These are phyloP conservation scores for Thyatira batis DNA, from an alignment of 2,888 invertebrate genomes.

Conservation along the genomic window DNA sequence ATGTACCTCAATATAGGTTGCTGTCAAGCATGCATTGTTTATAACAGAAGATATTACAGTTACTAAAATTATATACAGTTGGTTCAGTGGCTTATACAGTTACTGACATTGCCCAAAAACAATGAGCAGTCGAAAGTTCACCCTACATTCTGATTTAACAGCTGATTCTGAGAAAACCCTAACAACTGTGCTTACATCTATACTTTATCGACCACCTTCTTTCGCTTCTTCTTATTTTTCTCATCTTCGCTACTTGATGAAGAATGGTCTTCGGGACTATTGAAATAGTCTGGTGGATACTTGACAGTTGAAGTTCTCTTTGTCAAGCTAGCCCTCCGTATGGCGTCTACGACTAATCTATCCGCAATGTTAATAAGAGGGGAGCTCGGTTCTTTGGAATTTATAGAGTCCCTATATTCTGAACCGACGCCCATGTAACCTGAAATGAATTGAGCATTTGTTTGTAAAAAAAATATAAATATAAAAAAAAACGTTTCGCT, in stretches of 20 bases:
- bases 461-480: constrained; percentile 2
- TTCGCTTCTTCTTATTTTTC: constrained; percentile 34
- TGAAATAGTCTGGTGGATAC: constrained; percentile 71
- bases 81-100: too few relatives aligned
- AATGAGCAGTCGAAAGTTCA: too few relatives aligned
- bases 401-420: constrained; percentile 45
- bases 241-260: constrained; percentile 71
- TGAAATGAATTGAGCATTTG: constrained; percentile 39
- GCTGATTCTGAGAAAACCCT: too few relatives aligned
- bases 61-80: background rate
- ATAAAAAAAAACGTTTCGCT: too few relatives aligned
- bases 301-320: constrained; percentile 64
- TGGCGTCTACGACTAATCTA: constrained; percentile 68
- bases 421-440: constrained; percentile 54
- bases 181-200: background rate
- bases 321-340: constrained; percentile 67
- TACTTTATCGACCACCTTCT: constrained; percentile 14
- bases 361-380: constrained; percentile 62
- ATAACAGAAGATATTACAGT: background rate
- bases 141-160: background rate
- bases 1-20: too few relatives aligned
- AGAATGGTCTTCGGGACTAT: constrained; percentile 53
- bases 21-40: too few relatives aligned
- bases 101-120: too few relatives aligned
- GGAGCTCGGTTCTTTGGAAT: constrained; percentile 42